phyloP scores from a whole-genome alignment of 2,797 vertebrate species.

The Rhinichthys osculus region DNA sequence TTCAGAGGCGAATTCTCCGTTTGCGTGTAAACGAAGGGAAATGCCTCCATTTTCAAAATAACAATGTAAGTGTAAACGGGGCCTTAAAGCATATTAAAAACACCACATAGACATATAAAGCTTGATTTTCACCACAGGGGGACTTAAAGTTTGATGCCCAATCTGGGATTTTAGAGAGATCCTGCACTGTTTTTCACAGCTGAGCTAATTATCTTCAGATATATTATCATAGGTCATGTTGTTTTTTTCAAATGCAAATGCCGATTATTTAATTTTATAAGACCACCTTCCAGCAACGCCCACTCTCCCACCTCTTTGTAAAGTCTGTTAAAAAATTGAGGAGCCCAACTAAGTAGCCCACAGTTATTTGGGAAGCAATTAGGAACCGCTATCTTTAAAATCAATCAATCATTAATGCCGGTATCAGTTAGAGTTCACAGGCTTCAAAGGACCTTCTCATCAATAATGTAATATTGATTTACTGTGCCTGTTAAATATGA shows the following conservation, averaged over 20 bases:
- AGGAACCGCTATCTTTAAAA: neutral
- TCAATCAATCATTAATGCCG: conserved; percentile 18
- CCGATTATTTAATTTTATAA: neutral
- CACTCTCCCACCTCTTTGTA: neutral
- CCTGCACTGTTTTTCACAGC: neutral
- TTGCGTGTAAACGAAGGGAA: no score
- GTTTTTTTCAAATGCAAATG: conserved; percentile 1
- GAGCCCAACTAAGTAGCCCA: neutral
- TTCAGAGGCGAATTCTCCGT: no score
- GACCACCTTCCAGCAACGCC: neutral
- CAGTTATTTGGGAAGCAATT: conserved; percentile 9
- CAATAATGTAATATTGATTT: conserved; percentile 1
- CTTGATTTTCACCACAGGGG: no score
- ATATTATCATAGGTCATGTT: neutral
- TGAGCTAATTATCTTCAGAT: neutral
- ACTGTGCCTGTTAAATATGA: neutral
- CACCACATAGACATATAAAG: no score
- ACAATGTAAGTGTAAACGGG: no score
- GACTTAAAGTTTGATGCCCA: neutral
- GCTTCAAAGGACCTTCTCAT: conserved; percentile 26
- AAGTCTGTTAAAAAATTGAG: neutral
- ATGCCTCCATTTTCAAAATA: no score
- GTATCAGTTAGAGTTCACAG: conserved; percentile 1
- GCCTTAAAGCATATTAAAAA: no score
- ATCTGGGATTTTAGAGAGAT: neutral